Conservation (phyloP, 2,113 vertebrate genomes). For the Xerus inauris region DNA sequence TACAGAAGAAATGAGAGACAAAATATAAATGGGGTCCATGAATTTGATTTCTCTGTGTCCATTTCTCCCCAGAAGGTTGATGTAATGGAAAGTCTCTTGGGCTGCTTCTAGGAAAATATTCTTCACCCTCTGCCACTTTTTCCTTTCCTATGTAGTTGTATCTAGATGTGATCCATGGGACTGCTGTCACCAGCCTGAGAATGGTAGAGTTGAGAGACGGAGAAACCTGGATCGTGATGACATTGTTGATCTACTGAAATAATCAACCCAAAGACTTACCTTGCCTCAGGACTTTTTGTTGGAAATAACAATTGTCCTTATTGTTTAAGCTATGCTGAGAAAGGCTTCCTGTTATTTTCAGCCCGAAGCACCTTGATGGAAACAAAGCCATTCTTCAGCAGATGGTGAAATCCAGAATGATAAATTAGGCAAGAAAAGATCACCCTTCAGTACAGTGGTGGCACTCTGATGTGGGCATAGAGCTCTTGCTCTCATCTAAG, state of each 20-base stretch:
- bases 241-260: neutral
- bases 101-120: neutral
- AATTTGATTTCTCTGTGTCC: neutral
- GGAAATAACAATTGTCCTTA: neutral
- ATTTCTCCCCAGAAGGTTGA: neutral
- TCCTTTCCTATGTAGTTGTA: neutral
- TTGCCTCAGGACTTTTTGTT: neutral
- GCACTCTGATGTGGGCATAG: neutral
- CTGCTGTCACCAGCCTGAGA: neutral
- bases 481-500: neutral
- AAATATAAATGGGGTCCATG: neutral
- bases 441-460: accelerated
- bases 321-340: neutral
- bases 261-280: neutral
- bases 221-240: neutral
- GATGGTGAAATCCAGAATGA: neutral
- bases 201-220: neutral
- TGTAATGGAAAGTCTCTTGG: neutral
- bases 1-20: neutral
- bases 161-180: neutral
- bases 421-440: neutral
- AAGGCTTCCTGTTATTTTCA: neutral
- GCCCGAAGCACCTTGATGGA: neutral
- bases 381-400: neutral
- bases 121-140: neutral